These are phyloP conservation scores for Microplitis manilae DNA, from an alignment of 2,888 invertebrate species.

Conservation along the genomic window DNA sequence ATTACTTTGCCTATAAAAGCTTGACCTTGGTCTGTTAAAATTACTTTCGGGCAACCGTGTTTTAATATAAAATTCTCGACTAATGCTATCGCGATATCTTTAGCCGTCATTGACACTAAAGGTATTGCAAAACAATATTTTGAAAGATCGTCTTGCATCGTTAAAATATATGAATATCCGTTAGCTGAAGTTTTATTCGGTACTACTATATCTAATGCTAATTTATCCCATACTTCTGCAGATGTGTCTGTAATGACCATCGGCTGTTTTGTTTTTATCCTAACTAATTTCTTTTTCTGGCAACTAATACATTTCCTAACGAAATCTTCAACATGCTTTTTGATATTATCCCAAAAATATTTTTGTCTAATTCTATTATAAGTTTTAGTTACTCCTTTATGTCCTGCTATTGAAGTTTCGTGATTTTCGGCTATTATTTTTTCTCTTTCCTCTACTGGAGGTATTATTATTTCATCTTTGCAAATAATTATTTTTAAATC, in stretches of 20 bases:
- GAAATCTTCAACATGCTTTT: slow-evolving; percentile 44
- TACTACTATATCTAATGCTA: slow-evolving; percentile 50
- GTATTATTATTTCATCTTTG: slow-evolving; percentile 31
- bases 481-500: slow-evolving; percentile 31
- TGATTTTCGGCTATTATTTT: slow-evolving; percentile 31
- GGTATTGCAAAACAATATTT: slow-evolving; percentile 43
- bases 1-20: slow-evolving; percentile 29
- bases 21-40: slow-evolving; percentile 41
- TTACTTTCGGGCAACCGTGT: slow-evolving; percentile 29
- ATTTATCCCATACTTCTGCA: slow-evolving; percentile 36
- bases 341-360: slow-evolving; percentile 24
- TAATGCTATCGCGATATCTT: slow-evolving; percentile 31
- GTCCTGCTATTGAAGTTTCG: slow-evolving; percentile 33
- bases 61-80: slow-evolving; percentile 25
- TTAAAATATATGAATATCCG: slow-evolving; percentile 40
- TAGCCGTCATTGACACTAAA: background rate
- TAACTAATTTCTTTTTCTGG: slow-evolving; percentile 47
- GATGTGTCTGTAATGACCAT: slow-evolving; percentile 49
- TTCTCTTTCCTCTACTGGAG: slow-evolving; percentile 18
- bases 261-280: slow-evolving; percentile 42
- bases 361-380: slow-evolving; percentile 9
- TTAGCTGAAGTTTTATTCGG: slow-evolving; percentile 38
- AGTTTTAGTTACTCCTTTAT: slow-evolving; percentile 36
- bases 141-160: slow-evolving; percentile 38
- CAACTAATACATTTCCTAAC: slow-evolving; percentile 45